These are phyloP conservation scores for Dinocampus coccinellae DNA, from an alignment of 2,888 invertebrate genomes.

Conservation along the genomic window DNA sequence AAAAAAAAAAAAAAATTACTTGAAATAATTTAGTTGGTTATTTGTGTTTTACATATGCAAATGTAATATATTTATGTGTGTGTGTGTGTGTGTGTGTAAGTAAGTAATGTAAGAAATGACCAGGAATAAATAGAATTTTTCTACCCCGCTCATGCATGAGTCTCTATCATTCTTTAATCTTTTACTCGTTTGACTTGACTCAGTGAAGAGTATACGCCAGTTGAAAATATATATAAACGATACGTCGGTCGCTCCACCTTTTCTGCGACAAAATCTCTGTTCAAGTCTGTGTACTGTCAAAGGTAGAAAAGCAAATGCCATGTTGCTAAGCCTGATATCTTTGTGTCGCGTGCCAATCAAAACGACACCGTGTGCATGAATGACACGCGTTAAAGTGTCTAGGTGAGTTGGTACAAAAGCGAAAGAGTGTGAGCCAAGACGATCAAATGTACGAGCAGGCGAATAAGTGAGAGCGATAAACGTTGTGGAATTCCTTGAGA, in stretches of 20 bases:
- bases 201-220: not conserved
- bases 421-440: not conserved
- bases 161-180: not conserved
- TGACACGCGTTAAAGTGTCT: slow-evolving; percentile 25
- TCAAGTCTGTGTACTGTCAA: not conserved
- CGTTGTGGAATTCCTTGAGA: slow-evolving; percentile 1
- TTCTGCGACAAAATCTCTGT: not conserved
- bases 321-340: slow-evolving; percentile 46
- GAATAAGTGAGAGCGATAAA: not conserved
- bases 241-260: slow-evolving; percentile 5
- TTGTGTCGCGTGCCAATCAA: slow-evolving; percentile 66
- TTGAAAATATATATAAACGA: not conserved
- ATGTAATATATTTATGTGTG: too few species aligned
- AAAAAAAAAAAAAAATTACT: too few species aligned
- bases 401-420: not conserved
- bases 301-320: slow-evolving; percentile 7
- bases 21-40: not conserved
- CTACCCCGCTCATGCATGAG: not conserved
- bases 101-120: not conserved
- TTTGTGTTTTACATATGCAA: too few species aligned
- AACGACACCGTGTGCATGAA: slow-evolving; percentile 36
- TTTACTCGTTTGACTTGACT: not conserved
- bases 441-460: not conserved
- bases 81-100: too few species aligned
- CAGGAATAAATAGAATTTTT: not conserved